Base-by-base conservation (phyloP, 2,797 vertebrate species). In the Squalus acanthias region DNA sequence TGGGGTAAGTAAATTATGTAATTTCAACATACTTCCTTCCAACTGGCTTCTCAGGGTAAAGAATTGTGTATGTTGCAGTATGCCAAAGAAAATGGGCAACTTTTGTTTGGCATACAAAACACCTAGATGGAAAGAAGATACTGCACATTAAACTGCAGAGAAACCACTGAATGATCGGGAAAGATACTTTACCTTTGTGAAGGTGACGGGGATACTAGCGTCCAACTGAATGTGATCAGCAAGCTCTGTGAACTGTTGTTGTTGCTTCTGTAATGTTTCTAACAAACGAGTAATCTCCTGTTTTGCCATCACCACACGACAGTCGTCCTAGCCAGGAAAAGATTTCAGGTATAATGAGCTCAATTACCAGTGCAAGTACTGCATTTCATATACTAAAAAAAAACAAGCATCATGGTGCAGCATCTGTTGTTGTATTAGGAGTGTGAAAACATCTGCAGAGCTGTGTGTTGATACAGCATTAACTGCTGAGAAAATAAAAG, bases 121-220 rank as follows among this genome's bases (percentile, higher is more conserved):
- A 85, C 39, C 79, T 46, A 95, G 65, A 72, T 50, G 9, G 26
- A 95, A 76, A 57, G 20, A 57, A 57, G 70, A 74, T 95, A 15
- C 12, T 22, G n/a, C 67, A 95, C 26, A 95, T 3, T 72, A 33
- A 74, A 72, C 39, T 4, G 1, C 69, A 95, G 53, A 74, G 70
- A 29, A 53, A 33, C 3, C 20, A 93, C 20, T 67, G 65, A n/a
- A 92, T 22, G 46, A 69, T 10, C 17, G 22, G 46, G 24, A 96
- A 60, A 33, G 24, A 24, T 60, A 57, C 0, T 85, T 96, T 98
- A 99, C 99, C 98, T 99, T 99, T 17, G 99, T 99, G 98, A 99
- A 99, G 96, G 99, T 99, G 96, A 99, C 99, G n/a, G 99, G 99
- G 97, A 99, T 99, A 96, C 99, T 99, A 13, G 99, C 99, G 96